Conservation (phyloP, 2,113 vertebrate species). For the Tyto alba region DNA sequence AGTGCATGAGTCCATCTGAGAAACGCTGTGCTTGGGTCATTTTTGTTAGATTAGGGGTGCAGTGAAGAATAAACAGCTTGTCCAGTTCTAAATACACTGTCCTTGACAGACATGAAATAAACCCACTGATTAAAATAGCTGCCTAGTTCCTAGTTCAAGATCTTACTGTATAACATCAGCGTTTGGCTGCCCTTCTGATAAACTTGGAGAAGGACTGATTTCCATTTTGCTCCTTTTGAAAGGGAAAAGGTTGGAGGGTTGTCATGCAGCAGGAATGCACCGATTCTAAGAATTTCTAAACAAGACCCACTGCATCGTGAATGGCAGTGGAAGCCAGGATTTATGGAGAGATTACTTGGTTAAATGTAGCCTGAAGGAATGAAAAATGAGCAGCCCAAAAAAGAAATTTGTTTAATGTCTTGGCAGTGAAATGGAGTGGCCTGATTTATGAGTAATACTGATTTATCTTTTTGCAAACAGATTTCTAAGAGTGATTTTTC, state of each 20-base stretch:
- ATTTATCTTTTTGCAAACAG: constrained; percentile 62
- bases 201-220: constrained; percentile 73
- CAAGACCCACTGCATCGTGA: constrained; percentile 23
- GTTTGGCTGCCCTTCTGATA: constrained; percentile 87
- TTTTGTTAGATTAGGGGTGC: constrained; percentile 27
- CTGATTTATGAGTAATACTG: constrained; percentile 61
- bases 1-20: not conserved
- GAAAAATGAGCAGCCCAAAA: constrained; percentile 27
- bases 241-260: constrained; percentile 51
- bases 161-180: constrained; percentile 76
- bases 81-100: constrained; percentile 59
- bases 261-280: constrained; percentile 64
- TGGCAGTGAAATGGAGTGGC: constrained; percentile 53
- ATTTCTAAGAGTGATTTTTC: constrained; percentile 25
- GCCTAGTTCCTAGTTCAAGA: constrained; percentile 38
- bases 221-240: constrained; percentile 61
- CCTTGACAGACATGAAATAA: constrained; percentile 38
- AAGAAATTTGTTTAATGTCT: constrained; percentile 41
- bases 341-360: constrained; percentile 37
- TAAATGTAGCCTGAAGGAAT: constrained; percentile 26
- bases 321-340: constrained; percentile 6
- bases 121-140: constrained; percentile 49
- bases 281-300: constrained; percentile 33
- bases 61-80: constrained; percentile 2
- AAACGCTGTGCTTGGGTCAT: not conserved